phyloP scores from a whole-genome alignment of 2,797 vertebrate genomes.

The Lepilemur ruficaudatus region DNA sequence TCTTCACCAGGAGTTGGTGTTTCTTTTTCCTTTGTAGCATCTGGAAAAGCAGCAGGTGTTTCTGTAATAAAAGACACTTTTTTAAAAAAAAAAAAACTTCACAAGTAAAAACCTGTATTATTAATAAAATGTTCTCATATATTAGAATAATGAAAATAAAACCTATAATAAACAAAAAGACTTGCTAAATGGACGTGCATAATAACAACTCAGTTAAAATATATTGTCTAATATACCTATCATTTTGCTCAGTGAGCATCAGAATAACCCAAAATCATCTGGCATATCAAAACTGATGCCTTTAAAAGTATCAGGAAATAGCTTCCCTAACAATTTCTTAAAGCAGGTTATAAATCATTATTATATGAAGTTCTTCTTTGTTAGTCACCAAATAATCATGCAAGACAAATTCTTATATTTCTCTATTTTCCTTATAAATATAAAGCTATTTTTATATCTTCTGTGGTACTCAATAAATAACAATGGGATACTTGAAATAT shows the following conservation, averaged over 20 bases:
- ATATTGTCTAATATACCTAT: neutral
- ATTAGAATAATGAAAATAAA: slow-evolving; percentile 9
- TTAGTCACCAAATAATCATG: neutral
- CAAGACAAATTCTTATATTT: neutral
- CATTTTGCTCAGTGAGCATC: neutral
- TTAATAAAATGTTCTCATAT: neutral
- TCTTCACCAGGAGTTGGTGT: slow-evolving; percentile 85
- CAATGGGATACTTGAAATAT: neutral
- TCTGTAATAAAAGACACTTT: slow-evolving; percentile 84
- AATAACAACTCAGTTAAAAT: neutral
- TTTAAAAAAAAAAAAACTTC: slow-evolving; percentile 40
- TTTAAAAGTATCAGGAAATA: neutral
- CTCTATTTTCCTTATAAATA: neutral
- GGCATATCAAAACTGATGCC: neutral
- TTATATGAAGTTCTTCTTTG: neutral
- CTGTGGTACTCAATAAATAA: neutral
- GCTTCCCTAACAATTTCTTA: neutral
- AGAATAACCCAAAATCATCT: neutral
- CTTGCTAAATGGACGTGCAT: neutral
- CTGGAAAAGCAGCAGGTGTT: slow-evolving; percentile 88
- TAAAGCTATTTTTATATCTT: neutral
- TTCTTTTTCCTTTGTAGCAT: slow-evolving; percentile 89
- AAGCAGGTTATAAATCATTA: neutral
- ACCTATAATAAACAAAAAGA: neutral
- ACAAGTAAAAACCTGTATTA: neutral